phyloP scores from a whole-genome alignment of 2,797 vertebrate genomes.

The Psittacula echo region DNA sequence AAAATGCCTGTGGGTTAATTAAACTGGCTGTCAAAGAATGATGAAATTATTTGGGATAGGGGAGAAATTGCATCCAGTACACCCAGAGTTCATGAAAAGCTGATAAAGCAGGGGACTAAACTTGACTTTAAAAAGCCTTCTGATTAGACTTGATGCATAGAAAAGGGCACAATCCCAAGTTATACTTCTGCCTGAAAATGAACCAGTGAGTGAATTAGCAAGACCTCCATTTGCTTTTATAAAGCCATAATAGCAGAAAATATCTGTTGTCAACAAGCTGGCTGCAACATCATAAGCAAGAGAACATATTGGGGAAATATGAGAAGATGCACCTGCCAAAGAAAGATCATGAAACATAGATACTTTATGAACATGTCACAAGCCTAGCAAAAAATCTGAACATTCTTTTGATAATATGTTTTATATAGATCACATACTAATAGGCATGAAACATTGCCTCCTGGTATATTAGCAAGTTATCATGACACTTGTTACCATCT shows the following conservation, averaged over 20 bases:
- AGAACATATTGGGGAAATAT: background rate
- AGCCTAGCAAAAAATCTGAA: background rate
- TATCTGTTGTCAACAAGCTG: background rate
- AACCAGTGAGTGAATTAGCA: background rate
- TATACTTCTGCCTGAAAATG: background rate
- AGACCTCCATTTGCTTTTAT: background rate
- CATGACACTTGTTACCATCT: background rate
- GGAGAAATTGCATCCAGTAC: background rate
- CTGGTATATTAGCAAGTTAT: background rate
- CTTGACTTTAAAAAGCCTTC: background rate
- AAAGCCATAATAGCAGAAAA: slow-evolving; percentile 1
- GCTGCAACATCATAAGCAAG: background rate
- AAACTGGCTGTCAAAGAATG: slow-evolving; percentile 18
- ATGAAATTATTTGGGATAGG: slow-evolving; percentile 14
- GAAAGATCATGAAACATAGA: background rate
- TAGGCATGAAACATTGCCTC: background rate
- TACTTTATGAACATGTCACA: background rate
- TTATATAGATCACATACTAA: background rate
- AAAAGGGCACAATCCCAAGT: background rate
- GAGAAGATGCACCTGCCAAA: slow-evolving; percentile 3
- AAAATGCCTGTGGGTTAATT: slow-evolving; percentile 31
- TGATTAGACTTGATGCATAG: background rate
- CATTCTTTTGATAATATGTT: background rate
- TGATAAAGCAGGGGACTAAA: background rate
- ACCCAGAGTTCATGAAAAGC: background rate